Evolutionary conservation across 2,888 invertebrate genomes (phyloP).

Genomic region (Monochamus alternatus): DNA sequence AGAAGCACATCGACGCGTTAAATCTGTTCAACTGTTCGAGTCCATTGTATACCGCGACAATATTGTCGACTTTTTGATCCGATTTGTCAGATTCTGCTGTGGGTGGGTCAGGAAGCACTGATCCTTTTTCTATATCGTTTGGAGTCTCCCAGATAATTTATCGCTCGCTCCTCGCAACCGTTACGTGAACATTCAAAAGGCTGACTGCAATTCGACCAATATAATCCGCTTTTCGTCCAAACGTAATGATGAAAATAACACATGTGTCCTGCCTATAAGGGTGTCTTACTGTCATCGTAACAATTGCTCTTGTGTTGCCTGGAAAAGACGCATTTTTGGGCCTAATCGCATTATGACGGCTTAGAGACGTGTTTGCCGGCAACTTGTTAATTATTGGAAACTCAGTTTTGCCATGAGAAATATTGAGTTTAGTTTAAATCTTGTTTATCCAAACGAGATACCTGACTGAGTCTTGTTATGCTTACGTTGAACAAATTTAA

Average conservation of each 20-base stretch:
- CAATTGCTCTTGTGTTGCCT: slow-evolving; percentile 67
- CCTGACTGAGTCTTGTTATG: slow-evolving; percentile 48
- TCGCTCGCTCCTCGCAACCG: background rate
- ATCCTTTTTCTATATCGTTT: slow-evolving; percentile 70
- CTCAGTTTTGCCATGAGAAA: slow-evolving; percentile 34
- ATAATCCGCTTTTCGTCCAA: slow-evolving; percentile 70
- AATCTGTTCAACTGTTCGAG: slow-evolving; percentile 63
- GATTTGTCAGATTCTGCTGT: slow-evolving; percentile 72
- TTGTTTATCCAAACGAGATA: slow-evolving; percentile 52
- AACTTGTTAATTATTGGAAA: slow-evolving; percentile 59
- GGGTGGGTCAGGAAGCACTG: slow-evolving; percentile 69
- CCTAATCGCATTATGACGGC: slow-evolving; percentile 67
- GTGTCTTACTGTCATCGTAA: slow-evolving; percentile 71
- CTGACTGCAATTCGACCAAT: slow-evolving; percentile 61
- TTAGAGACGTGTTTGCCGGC: slow-evolving; percentile 56
- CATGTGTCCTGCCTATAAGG: slow-evolving; percentile 70
- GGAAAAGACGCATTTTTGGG: slow-evolving; percentile 65
- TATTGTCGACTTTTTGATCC: slow-evolving; percentile 73
- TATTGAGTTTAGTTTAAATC: slow-evolving; percentile 53
- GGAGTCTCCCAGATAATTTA: slow-evolving; percentile 56
- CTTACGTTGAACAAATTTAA: slow-evolving; percentile 53
- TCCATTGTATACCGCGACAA: slow-evolving; percentile 70
- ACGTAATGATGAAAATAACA: slow-evolving; percentile 71
- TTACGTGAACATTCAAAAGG: slow-evolving; percentile 40
- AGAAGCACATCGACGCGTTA: slow-evolving; percentile 67